Evolutionary conservation across 1,140 invertebrate genomes (phyloP).

Genomic region (Coelopa frigida): DNA sequence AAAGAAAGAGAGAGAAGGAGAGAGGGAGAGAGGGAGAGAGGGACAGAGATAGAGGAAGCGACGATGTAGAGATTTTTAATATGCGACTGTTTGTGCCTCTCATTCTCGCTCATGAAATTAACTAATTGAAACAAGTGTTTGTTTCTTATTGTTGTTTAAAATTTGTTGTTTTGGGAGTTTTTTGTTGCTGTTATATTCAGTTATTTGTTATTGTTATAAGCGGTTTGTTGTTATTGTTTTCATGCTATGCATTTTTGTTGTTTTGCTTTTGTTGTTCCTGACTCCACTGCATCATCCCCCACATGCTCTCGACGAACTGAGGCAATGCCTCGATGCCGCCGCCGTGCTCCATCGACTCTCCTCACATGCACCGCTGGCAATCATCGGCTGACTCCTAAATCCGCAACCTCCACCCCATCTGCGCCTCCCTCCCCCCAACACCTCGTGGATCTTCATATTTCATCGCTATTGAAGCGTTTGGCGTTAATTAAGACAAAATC

Average conservation of each 20-base stretch:
- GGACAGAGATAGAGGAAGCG: slow-evolving; percentile 7
- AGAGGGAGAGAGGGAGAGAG: slow-evolving; percentile 10
- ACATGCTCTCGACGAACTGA: neutral
- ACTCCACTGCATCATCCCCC: neutral
- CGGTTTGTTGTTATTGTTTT: no score
- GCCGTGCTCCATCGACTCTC: neutral
- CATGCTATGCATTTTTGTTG: neutral
- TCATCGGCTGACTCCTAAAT: neutral
- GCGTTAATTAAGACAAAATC: slow-evolving; percentile 46
- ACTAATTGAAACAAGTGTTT: slow-evolving; percentile 21
- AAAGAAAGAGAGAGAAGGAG: slow-evolving; percentile 7
- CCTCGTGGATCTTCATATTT: no score
- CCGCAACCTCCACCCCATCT: no score
- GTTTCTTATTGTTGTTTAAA: neutral
- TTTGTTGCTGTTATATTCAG: no score
- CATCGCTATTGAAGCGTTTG: slow-evolving; percentile 45
- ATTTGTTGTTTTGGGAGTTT: no score
- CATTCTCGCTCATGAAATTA: no score
- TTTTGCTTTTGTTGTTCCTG: slow-evolving; percentile 3
- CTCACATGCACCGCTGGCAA: neutral
- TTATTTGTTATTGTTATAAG: no score
- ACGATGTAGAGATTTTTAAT: no score
- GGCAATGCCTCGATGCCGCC: neutral
- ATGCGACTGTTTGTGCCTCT: no score
- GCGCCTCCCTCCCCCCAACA: no score